phyloP scores from a whole-genome alignment of 2,888 invertebrate genomes.

The Hydropsyche betteni region DNA sequence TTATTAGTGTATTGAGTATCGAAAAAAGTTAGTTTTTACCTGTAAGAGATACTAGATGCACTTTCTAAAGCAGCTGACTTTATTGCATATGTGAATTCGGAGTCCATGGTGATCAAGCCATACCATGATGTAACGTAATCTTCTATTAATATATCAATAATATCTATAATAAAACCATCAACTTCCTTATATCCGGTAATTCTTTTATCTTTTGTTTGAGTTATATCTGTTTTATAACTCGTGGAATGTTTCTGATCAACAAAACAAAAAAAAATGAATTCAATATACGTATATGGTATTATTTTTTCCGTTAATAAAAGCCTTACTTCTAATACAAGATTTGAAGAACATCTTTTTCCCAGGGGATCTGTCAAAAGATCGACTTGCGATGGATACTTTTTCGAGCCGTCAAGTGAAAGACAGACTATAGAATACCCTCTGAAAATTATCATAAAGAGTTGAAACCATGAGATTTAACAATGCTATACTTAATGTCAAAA shows the following conservation, averaged over 20 bases:
- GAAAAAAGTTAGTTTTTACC: slow-evolving; percentile 60
- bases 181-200: slow-evolving; percentile 88
- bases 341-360: slow-evolving; percentile 61
- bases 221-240: slow-evolving; percentile 51
- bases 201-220: slow-evolving; percentile 65
- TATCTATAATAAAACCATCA: slow-evolving; percentile 86
- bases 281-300: neutral
- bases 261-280: slow-evolving; percentile 10
- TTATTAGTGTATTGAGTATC: neutral
- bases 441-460: neutral
- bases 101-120: slow-evolving; percentile 73
- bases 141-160: slow-evolving; percentile 79
- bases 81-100: slow-evolving; percentile 77
- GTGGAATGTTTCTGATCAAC: slow-evolving; percentile 14
- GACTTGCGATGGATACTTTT: slow-evolving; percentile 1
- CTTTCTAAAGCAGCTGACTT: slow-evolving; percentile 76
- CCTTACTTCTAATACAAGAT: slow-evolving; percentile 60
- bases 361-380: slow-evolving; percentile 64
- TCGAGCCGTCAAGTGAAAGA: neutral
- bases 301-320: neutral
- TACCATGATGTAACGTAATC: slow-evolving; percentile 86
- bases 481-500: neutral
- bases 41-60: slow-evolving; percentile 73
- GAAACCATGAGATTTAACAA: too few species aligned
- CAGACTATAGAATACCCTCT: neutral